Conservation (phyloP, 1,140 invertebrate genomes). For the Harpegnathos saltator region DNA sequence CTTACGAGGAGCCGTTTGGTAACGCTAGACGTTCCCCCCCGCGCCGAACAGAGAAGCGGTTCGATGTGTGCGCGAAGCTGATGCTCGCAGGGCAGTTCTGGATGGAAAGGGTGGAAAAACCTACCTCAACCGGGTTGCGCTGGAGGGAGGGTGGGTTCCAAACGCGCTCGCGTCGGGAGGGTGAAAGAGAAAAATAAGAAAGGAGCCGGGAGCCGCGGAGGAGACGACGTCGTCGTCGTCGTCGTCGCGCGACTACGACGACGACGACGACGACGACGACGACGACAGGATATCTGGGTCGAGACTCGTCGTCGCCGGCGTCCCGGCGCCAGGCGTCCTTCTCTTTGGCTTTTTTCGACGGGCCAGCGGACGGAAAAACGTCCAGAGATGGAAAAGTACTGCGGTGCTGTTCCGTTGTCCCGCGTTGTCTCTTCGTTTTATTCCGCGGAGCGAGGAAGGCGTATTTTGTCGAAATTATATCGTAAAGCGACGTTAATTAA, state of each 20-base stretch:
- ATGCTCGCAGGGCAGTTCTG: constrained; percentile 31
- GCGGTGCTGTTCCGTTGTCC: constrained; percentile 63
- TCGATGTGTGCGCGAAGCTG: constrained; percentile 38
- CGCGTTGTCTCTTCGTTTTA: constrained; percentile 64
- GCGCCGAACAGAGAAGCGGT: constrained; percentile 24
- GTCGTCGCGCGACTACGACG: too few species aligned
- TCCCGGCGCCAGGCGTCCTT: constrained; percentile 83
- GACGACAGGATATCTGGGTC: constrained; percentile 82
- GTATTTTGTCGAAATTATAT: constrained; percentile 34
- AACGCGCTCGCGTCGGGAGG: constrained; percentile 69
- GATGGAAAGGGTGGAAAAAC: constrained; percentile 76
- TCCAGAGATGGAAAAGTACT: constrained; percentile 66
- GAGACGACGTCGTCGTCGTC: constrained; percentile 73
- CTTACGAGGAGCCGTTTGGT: constrained; percentile 25
- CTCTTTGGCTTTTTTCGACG: constrained; percentile 76
- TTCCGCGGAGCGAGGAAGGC: constrained; percentile 28
- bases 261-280: constrained; percentile 67
- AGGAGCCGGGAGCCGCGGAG: constrained; percentile 74
- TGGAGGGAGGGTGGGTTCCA: constrained; percentile 56
- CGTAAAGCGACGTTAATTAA: constrained; percentile 48
- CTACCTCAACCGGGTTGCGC: constrained; percentile 77
- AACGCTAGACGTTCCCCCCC: constrained; percentile 3
- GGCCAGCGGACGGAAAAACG: constrained; percentile 66
- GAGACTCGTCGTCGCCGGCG: constrained; percentile 84
- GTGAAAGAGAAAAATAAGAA: constrained; percentile 81